Evolutionary conservation across 2,888 invertebrate genomes (phyloP).

Genomic region (Hypomecis punctinalis): DNA sequence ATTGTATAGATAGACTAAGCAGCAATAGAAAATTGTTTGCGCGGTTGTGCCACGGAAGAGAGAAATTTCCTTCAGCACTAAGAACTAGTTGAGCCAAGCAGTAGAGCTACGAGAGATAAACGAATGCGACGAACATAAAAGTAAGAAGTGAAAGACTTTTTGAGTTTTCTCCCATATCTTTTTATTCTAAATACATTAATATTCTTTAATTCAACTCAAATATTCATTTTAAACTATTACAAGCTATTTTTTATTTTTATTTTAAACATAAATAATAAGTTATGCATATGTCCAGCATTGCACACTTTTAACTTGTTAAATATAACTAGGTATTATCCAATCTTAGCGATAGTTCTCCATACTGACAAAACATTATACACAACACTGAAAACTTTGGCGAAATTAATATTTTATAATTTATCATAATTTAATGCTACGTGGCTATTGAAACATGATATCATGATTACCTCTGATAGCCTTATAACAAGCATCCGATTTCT

Average conservation of each 20-base stretch:
- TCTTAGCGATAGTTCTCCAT: conserved; percentile 79
- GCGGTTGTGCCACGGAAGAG: too few species aligned
- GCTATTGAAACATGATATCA: conserved; percentile 50
- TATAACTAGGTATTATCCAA: conserved; percentile 80
- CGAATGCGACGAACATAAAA: neutral
- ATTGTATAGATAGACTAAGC: too few species aligned
- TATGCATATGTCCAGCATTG: conserved; percentile 84
- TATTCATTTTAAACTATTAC: conserved; percentile 84
- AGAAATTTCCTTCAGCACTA: too few species aligned
- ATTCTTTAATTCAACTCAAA: conserved; percentile 85
- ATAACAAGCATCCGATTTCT: conserved; percentile 3
- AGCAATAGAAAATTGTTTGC: too few species aligned
- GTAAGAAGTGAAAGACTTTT: conserved; percentile 50
- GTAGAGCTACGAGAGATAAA: too few species aligned
- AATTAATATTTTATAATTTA: conserved; percentile 51
- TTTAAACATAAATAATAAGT: conserved; percentile 83
- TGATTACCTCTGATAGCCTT: conserved; percentile 16
- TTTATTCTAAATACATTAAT: conserved; percentile 86
- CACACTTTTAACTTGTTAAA: conserved; percentile 81
- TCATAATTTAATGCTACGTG: conserved; percentile 51
- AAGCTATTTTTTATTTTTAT: conserved; percentile 77
- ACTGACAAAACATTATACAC: conserved; percentile 74
- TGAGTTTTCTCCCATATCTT: conserved; percentile 81
- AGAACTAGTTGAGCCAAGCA: too few species aligned
- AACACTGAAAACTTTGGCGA: conserved; percentile 71